These are phyloP conservation scores for Sebastes glaucus DNA, from an alignment of 2,797 vertebrate species.

Conservation along the genomic window DNA sequence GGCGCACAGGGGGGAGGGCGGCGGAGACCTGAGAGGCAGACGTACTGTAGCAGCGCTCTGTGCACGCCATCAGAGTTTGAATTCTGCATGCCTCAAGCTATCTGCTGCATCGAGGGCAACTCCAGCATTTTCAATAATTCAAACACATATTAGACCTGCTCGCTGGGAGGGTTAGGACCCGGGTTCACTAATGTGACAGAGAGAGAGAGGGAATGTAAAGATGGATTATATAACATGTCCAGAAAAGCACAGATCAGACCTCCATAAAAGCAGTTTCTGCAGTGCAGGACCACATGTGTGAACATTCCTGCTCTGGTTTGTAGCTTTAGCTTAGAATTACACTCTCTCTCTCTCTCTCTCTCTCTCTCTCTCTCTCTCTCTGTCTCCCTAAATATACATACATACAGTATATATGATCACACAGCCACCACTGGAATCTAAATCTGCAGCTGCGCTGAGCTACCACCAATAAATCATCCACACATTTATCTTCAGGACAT, in stretches of 20 bases:
- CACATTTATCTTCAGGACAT: background rate
- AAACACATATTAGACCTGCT: constrained; percentile 3
- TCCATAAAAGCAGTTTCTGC: background rate
- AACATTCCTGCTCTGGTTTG: background rate
- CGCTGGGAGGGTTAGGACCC: background rate
- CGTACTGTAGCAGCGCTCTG: background rate
- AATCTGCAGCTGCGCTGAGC: background rate
- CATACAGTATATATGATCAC: background rate
- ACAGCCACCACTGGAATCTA: background rate
- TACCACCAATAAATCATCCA: background rate
- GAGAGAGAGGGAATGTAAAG: background rate
- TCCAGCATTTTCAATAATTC: constrained; percentile 33
- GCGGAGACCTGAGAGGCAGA: background rate
- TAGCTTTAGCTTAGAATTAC: background rate
- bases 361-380: no score
- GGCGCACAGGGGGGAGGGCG: background rate
- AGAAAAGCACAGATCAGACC: background rate
- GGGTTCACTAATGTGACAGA: background rate
- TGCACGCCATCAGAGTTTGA: background rate
- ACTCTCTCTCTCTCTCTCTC: no score
- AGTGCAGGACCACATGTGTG: background rate
- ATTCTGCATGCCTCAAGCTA: background rate
- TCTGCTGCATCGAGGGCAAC: constrained; percentile 6
- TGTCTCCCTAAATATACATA: no score
- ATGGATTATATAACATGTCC: constrained; percentile 10